Percentiles rank a stretch among this genome's conserved stretches.
Evolutionary conservation across 23 tunicate genomes (phyloP).

Genomic region (Trididemnum clinides): DNA sequence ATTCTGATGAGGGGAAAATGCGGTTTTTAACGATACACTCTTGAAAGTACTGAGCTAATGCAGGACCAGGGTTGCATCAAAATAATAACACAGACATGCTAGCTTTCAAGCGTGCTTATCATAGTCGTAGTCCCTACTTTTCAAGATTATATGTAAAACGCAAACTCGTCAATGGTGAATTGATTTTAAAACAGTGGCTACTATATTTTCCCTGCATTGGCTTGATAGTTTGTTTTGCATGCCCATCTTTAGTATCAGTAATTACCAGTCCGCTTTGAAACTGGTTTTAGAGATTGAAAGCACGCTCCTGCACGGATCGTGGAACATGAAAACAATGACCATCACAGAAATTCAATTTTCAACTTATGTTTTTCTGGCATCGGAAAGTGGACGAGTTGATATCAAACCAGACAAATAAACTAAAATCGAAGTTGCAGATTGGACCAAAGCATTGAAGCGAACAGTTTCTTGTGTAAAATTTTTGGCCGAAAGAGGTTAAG

Average conservation of each 20-base stretch:
- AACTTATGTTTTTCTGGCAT: too few relatives aligned
- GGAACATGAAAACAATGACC: background rate
- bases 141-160: background rate
- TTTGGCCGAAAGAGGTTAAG: background rate
- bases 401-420: too few relatives aligned
- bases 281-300: background rate
- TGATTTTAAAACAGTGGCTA: background rate
- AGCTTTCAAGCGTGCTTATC: background rate
- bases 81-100: background rate
- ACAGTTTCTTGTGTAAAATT: background rate
- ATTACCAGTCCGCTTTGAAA: background rate
- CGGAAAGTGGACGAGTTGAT: too few relatives aligned
- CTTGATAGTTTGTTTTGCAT: background rate
- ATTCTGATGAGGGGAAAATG: too few relatives aligned
- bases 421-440: too few relatives aligned
- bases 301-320: background rate
- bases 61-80: too few relatives aligned
- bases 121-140: background rate
- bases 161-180: background rate
- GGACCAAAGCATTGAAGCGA: background rate
- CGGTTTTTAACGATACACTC: too few relatives aligned
- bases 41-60: too few relatives aligned
- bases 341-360: too few relatives aligned
- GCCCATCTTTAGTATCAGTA: background rate
- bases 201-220: background rate